Evolutionary conservation across 2,888 invertebrate species (phyloP).

Genomic region (Trimorus sp.): DNA sequence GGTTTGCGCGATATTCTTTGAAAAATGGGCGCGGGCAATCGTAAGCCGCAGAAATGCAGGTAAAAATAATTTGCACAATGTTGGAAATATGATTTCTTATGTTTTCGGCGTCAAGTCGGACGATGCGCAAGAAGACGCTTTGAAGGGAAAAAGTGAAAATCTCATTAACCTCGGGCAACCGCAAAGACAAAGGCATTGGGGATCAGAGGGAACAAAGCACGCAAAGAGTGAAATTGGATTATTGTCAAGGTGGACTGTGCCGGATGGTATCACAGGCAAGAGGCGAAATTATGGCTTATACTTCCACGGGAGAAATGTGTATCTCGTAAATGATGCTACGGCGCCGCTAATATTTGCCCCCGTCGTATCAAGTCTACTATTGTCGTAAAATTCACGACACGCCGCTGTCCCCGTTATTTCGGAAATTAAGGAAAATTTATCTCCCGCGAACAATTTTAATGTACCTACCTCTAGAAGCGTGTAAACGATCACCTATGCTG

Average conservation of each 20-base stretch:
- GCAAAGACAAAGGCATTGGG: conserved; percentile 64
- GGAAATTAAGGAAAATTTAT: conserved; percentile 48
- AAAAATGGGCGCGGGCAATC: conserved; percentile 1
- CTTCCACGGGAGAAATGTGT: conserved; percentile 46
- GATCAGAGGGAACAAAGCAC: conserved; percentile 50
- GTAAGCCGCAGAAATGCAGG: conserved; percentile 25
- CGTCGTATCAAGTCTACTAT: conserved; percentile 51
- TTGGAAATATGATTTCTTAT: conserved; percentile 57
- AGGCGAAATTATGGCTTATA: conserved; percentile 52
- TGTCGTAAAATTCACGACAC: conserved; percentile 41
- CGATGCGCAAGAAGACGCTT: conserved; percentile 48
- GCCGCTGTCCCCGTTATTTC: conserved; percentile 36
- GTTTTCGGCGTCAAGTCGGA: conserved; percentile 45
- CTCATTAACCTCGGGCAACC: conserved; percentile 70
- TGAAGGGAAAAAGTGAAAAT: conserved; percentile 67
- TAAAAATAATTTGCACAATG: conserved; percentile 49
- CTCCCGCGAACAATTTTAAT: conserved; percentile 31
- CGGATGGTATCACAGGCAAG: conserved; percentile 42
- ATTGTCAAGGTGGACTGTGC: conserved; percentile 64
- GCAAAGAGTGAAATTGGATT: conserved; percentile 70
- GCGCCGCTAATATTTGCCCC: conserved; percentile 44
- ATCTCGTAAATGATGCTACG: conserved; percentile 52
- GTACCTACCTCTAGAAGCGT: conserved; percentile 39
- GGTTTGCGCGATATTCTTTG: conserved; percentile 21
- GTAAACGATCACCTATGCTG: conserved; percentile 19